Percentiles rank a stretch among this genome's conserved stretches.
Conservation (phyloP, 1,140 invertebrate genomes). For the Caenorhabditis latens region DNA sequence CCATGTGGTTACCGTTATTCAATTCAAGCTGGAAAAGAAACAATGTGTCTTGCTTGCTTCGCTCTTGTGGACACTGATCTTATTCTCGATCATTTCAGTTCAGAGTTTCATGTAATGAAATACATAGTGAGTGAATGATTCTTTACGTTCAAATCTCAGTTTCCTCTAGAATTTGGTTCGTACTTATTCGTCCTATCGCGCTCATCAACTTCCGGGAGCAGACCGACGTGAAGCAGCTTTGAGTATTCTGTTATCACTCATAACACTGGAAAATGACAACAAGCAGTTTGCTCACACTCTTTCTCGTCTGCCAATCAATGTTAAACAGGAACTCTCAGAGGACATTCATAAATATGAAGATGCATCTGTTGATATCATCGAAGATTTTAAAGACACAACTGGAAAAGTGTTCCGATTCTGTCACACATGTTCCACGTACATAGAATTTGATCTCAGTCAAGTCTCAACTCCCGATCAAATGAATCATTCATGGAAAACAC, state of each 20-base stretch:
- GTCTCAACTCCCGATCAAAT: not conserved
- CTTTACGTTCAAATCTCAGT: not conserved
- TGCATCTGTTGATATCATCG: not conserved
- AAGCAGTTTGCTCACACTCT: not conserved
- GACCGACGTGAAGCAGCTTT: not conserved
- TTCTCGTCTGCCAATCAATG: not conserved
- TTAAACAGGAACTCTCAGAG: not conserved
- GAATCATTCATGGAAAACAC: not conserved
- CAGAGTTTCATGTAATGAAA: conserved; percentile 13
- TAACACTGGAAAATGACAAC: conserved; percentile 15
- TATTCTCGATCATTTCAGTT: conserved; percentile 2
- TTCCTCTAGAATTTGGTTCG: not conserved
- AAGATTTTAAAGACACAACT: not conserved
- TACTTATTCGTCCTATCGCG: not conserved
- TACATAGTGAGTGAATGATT: conserved; percentile 5
- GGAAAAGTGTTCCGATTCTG: conserved; percentile 41
- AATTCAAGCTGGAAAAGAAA: not conserved
- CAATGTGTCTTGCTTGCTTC: conserved; percentile 1
- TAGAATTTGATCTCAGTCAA: not conserved
- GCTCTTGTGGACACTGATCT: not conserved
- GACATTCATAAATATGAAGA: not conserved
- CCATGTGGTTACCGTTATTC: conserved; percentile 24
- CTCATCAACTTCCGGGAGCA: not conserved
- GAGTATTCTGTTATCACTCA: not conserved
- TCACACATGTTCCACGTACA: not conserved